Evolutionary conservation across 2,888 invertebrate species (phyloP), one percentile per base, ranked within the genome.

Genomic region (Diarsia rubi): DNA sequence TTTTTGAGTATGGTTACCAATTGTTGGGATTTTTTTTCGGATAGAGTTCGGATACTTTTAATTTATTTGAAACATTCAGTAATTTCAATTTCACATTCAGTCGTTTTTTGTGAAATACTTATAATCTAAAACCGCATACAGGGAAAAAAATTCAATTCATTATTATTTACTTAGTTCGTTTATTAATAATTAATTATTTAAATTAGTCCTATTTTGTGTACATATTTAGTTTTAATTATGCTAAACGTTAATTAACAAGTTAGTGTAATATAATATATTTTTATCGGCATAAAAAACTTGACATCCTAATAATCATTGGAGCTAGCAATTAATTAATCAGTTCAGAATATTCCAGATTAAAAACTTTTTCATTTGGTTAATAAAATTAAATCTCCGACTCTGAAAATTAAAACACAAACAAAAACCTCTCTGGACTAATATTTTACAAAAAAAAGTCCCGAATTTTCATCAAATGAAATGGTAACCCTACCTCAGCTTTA

Each of bases 401-500:
- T 6, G 6, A 16, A 8, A 24, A 2, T 52, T 16, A 27, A 57
- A 27, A 57, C 8, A 54, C 4, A 27, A 57, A 16, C 3, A 16
- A n/a, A 57, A 24, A 54, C 24, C 24, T 57, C 0, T 37, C 42
- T 2, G 6, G n/a, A 21, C 2, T 0, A n/a, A n/a, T n/a, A 42
- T 21, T 62, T 19, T 14, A n/a, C 12, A 44, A 27, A 37, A 37
- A 37, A 37, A 37, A 24, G 31, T 21, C 47, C 21, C 8, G 12
- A 21, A 21, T 54, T 44, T 67, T 24, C 16, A n/a, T 21, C 1
- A 49, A 44, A 49, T 0, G 0, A 69, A 21, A 63, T 78, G 79
- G 76, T 21, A 2, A 31, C 79, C 62, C 63, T 49, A 79, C 64
- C 60, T 65, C 49, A 86, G 76, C 82, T 85, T 79, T 88, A 88